Evolutionary conservation across 2,113 vertebrate species (phyloP).

Genomic region (Siniperca chuatsi): DNA sequence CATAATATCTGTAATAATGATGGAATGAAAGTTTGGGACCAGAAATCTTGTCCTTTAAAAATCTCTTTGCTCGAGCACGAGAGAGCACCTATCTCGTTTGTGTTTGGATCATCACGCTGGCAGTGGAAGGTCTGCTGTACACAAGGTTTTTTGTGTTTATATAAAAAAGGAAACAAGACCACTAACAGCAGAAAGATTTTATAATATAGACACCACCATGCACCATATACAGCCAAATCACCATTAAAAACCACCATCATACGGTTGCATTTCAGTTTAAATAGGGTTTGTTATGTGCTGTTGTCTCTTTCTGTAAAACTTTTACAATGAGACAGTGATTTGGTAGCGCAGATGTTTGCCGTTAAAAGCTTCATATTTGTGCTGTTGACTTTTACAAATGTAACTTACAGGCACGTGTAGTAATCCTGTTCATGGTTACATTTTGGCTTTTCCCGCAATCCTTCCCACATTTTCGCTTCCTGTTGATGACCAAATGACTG

Average conservation of each 20-base stretch:
- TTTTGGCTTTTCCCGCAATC: neutral
- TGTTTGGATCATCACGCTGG: neutral
- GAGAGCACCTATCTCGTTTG: neutral
- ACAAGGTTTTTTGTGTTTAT: neutral
- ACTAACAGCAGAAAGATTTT: neutral
- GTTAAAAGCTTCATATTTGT: neutral
- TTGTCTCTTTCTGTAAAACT: too few relatives aligned
- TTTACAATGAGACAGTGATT: neutral
- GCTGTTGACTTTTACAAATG: neutral
- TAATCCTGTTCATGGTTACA: neutral
- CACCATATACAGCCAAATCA: neutral
- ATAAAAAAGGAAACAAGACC: neutral
- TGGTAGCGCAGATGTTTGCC: neutral
- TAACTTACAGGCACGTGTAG: neutral
- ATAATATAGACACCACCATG: neutral
- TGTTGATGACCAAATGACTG: neutral
- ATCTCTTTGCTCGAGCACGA: neutral
- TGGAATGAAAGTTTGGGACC: neutral
- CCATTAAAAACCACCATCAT: neutral
- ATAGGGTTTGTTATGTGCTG: neutral
- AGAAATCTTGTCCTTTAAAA: neutral
- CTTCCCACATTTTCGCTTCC: neutral
- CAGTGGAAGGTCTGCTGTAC: neutral
- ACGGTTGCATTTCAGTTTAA: neutral
- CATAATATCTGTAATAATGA: neutral